Conservation (phyloP, 2,888 invertebrate genomes). For the Meghimatium bilineatum region DNA sequence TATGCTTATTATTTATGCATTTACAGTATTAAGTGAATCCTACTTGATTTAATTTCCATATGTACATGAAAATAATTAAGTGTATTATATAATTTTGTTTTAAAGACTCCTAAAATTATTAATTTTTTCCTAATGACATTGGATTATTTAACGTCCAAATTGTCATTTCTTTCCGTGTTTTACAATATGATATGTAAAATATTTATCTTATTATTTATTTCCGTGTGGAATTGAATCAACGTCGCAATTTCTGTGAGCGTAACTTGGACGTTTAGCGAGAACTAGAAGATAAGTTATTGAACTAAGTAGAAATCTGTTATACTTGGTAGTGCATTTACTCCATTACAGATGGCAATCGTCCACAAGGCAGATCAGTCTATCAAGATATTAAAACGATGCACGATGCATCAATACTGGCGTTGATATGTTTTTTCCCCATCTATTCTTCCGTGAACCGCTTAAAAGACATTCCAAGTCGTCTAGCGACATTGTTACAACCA, state of each 20-base stretch:
- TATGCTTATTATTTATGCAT: too few relatives aligned
- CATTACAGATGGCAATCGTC: neutral
- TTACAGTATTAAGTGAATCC: too few relatives aligned
- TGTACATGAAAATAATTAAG: too few relatives aligned
- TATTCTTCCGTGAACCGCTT: neutral
- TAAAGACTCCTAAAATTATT: too few relatives aligned
- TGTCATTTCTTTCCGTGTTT: neutral
- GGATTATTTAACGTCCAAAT: neutral
- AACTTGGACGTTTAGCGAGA: slow-evolving; percentile 27
- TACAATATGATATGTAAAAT: neutral
- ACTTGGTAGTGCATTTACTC: neutral
- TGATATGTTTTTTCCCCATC: slow-evolving; percentile 2
- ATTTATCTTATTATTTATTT: neutral
- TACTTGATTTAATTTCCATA: too few relatives aligned
- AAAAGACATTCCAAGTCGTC: neutral
- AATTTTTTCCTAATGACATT: too few relatives aligned
- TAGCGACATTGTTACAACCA: slow-evolving; percentile 9
- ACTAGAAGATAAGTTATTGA: neutral
- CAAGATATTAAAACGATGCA: neutral
- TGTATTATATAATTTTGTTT: too few relatives aligned
- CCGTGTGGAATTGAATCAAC: neutral
- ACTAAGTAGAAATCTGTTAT: neutral
- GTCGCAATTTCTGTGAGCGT: neutral
- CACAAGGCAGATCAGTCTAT: neutral
- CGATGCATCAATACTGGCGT: neutral